phyloP scores from a whole-genome alignment of 2,797 vertebrate species.

The Parambassis ranga region DNA sequence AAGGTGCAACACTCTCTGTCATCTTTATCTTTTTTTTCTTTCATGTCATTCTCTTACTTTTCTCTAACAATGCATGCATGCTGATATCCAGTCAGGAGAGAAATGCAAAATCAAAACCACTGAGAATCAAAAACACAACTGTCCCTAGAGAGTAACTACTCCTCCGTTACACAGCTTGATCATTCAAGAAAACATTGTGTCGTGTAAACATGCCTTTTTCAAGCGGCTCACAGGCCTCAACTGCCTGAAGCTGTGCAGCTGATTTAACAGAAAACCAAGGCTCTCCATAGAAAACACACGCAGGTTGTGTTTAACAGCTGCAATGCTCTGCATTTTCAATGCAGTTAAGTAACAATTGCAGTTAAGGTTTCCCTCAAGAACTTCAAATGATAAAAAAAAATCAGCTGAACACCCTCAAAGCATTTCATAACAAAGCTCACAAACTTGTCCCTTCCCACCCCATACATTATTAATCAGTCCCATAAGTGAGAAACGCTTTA shows the following conservation, averaged over 20 bases:
- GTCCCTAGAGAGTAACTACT: conserved; percentile 42
- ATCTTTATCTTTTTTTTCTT: conserved; percentile 46
- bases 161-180: conserved; percentile 63
- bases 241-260: conserved; percentile 48
- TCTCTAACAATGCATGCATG: conserved; percentile 77
- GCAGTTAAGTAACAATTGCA: neutral
- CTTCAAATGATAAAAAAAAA: neutral
- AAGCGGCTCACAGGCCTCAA: conserved; percentile 54
- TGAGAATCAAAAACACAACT: conserved; percentile 49
- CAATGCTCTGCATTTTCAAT: conserved; percentile 10
- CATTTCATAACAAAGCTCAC: conserved; percentile 25
- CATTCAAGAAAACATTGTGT: conserved; percentile 65
- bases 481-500: conserved; percentile 48
- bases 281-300: conserved; percentile 12
- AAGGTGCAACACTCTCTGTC: conserved; percentile 71
- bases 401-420: conserved; percentile 53
- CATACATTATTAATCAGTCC: conserved; percentile 25
- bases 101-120: conserved; percentile 62
- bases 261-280: conserved; percentile 45
- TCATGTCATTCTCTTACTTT: conserved; percentile 52
- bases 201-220: conserved; percentile 80
- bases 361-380: neutral
- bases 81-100: conserved; percentile 62
- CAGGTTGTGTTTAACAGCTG: neutral
- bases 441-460: conserved; percentile 11